A percentile compares a stretch with the other conserved stretches of the same genome.
These are phyloP conservation scores for Pelecanoides urinatrix DNA, from an alignment of 2,113 vertebrate species.

Conservation along the genomic window DNA sequence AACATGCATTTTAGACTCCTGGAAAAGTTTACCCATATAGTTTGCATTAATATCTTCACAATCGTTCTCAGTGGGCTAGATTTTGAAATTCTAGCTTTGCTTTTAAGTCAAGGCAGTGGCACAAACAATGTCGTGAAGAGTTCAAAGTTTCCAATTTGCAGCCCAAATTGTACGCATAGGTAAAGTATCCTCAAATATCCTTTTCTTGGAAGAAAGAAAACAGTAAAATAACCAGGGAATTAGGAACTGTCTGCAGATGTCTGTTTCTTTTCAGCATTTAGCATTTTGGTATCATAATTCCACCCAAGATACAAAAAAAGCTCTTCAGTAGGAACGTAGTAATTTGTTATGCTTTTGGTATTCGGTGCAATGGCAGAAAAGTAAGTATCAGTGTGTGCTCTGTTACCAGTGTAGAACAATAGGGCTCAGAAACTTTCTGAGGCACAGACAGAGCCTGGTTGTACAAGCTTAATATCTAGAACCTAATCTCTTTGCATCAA, in stretches of 20 bases:
- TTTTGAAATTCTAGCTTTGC: background rate
- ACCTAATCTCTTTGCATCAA: slow-evolving; percentile 30
- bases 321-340: background rate
- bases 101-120: background rate
- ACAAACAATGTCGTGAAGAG: background rate
- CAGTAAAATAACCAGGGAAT: background rate
- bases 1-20: background rate
- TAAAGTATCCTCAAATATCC: background rate
- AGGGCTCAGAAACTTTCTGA: background rate
- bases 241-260: background rate
- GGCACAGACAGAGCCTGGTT: background rate
- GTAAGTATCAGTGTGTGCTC: background rate
- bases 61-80: background rate
- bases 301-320: background rate
- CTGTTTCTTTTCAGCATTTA: background rate
- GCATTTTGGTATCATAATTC: background rate
- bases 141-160: background rate
- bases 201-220: background rate
- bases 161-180: background rate
- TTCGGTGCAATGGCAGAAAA: background rate
- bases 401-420: background rate
- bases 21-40: background rate
- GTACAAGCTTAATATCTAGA: background rate
- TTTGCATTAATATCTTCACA: background rate
- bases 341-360: background rate